Conservation (phyloP, 2,113 vertebrate species). For the Ptilorrhoa leucosticta region DNA sequence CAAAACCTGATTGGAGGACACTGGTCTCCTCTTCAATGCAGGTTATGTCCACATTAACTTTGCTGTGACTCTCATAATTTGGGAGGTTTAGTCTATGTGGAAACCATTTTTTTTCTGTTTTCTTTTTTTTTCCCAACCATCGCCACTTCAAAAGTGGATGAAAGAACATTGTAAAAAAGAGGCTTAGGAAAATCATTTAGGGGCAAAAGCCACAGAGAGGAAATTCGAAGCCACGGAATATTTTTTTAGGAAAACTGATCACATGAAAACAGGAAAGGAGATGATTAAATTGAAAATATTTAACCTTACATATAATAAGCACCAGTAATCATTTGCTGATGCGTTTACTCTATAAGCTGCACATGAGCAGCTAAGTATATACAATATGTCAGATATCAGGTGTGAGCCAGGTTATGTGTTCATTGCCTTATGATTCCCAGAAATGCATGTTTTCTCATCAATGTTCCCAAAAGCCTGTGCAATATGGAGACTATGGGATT, state of each 20-base stretch:
- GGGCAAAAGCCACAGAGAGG: neutral
- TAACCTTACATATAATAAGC: neutral
- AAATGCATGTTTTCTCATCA: neutral
- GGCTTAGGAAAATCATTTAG: neutral
- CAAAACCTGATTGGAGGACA: neutral
- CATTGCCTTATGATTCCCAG: neutral
- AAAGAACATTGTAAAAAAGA: constrained; percentile 6
- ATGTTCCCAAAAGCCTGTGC: neutral
- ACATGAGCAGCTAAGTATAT: neutral
- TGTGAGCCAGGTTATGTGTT: neutral
- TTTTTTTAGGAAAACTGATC: constrained; percentile 9
- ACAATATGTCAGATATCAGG: neutral
- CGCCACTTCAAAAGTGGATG: constrained; percentile 23
- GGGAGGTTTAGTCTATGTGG: neutral
- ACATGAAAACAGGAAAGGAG: constrained; percentile 17
- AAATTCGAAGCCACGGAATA: constrained; percentile 17
- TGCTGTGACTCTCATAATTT: neutral
- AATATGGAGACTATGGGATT: neutral
- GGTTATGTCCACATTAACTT: neutral
- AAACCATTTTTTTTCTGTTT: neutral
- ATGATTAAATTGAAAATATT: neutral
- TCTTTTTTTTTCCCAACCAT: neutral
- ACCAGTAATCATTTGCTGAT: neutral
- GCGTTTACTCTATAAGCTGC: neutral
- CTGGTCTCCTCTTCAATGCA: neutral